These are phyloP conservation scores for Atlantisia rogersi DNA, from an alignment of 2,113 vertebrate genomes.

Conservation along the genomic window DNA sequence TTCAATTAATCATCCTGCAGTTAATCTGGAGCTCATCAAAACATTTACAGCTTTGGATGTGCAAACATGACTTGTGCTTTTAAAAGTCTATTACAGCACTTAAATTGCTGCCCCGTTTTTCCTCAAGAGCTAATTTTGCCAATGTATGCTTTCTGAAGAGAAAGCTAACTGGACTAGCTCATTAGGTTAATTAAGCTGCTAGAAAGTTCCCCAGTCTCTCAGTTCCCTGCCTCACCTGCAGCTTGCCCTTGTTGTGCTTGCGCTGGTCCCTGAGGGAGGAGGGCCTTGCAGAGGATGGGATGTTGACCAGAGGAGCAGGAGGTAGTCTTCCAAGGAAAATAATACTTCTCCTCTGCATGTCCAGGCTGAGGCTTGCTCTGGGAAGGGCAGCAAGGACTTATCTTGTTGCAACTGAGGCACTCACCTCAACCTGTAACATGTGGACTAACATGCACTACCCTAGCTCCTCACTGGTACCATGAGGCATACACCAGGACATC, in stretches of 20 bases:
- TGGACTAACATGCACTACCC: not conserved
- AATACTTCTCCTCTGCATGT: not conserved
- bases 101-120: not conserved
- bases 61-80: not conserved
- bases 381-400: not conserved
- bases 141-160: not conserved
- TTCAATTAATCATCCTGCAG: not conserved
- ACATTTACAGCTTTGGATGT: not conserved
- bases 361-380: not conserved
- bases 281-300: not conserved
- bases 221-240: not conserved
- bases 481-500: not conserved
- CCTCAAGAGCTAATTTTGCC: not conserved
- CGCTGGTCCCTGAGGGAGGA: not conserved
- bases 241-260: not conserved
- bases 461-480: not conserved
- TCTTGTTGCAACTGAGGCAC: not conserved
- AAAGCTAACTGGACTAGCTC: not conserved
- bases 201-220: not conserved
- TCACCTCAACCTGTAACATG: not conserved
- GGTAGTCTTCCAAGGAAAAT: not conserved
- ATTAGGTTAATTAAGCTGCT: not conserved
- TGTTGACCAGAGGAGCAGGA: not conserved
- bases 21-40: constrained; percentile 18
- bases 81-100: not conserved